Evolutionary conservation across 2,888 invertebrate species (phyloP).

Genomic region (Andrena flavipes): DNA sequence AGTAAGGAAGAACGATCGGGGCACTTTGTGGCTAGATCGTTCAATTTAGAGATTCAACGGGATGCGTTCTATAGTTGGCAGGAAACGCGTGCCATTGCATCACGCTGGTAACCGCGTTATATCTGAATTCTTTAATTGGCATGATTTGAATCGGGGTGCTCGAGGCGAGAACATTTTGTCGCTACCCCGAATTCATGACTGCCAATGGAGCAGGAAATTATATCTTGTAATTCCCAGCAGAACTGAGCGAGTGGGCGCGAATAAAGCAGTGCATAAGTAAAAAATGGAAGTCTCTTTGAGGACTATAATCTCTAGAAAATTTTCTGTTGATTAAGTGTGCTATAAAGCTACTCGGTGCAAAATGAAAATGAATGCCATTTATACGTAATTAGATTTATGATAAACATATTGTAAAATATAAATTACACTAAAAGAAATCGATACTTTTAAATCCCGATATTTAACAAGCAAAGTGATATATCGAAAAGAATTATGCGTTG

Average conservation of each 20-base stretch:
- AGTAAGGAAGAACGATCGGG: not conserved
- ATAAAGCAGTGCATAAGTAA: not conserved
- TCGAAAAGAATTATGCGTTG: not conserved
- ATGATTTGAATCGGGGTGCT: slow-evolving; percentile 57
- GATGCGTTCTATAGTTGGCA: slow-evolving; percentile 48
- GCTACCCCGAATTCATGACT: not conserved
- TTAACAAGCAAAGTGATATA: not conserved
- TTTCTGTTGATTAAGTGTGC: not conserved
- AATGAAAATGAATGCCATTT: too few relatives aligned
- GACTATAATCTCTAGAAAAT: not conserved
- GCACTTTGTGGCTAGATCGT: slow-evolving; percentile 29
- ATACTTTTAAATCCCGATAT: not conserved
- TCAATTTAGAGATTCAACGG: slow-evolving; percentile 55
- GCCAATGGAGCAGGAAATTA: not conserved
- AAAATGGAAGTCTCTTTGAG: not conserved
- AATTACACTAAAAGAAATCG: not conserved
- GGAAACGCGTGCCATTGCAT: slow-evolving; percentile 67
- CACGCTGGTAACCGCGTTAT: slow-evolving; percentile 58
- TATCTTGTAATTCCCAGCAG: not conserved
- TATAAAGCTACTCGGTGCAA: not conserved
- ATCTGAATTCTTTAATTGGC: slow-evolving; percentile 70
- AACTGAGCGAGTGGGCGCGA: not conserved
- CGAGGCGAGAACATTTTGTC: slow-evolving; percentile 21
- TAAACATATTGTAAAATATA: too few relatives aligned
- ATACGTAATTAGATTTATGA: too few relatives aligned